phyloP scores from a whole-genome alignment of 2,797 vertebrate species.

The Tinamus major region DNA sequence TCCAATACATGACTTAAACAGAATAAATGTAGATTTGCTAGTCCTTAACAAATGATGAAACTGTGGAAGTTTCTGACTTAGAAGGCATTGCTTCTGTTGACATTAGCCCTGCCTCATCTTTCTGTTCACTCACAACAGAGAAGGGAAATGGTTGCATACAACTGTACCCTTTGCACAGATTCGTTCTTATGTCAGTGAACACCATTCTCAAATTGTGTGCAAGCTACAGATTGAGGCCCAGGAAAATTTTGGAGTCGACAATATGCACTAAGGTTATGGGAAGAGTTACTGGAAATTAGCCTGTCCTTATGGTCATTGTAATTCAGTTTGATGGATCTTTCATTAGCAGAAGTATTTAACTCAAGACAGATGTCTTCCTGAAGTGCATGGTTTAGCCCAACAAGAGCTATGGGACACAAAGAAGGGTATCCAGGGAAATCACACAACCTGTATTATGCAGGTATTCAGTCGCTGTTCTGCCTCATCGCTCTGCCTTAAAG shows the following conservation, averaged over 20 bases:
- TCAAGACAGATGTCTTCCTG: neutral
- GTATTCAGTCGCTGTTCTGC: neutral
- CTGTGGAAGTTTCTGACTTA: neutral
- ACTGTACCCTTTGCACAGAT: neutral
- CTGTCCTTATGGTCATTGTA: neutral
- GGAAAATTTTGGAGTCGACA: neutral
- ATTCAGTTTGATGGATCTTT: neutral
- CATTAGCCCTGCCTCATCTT: neutral
- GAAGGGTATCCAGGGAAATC: neutral
- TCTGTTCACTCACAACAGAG: neutral
- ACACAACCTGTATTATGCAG: neutral
- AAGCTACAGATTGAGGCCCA: neutral
- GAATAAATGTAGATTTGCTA: neutral
- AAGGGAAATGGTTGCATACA: neutral
- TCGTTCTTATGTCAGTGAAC: neutral
- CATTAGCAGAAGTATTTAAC: neutral
- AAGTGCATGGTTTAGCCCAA: neutral
- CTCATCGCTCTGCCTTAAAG: neutral
- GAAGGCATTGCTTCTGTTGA: neutral
- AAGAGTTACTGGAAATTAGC: neutral
- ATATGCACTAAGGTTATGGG: neutral
- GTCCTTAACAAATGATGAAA: neutral
- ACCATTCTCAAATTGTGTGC: neutral
- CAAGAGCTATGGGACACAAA: neutral
- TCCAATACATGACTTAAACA: neutral